phyloP scores from a whole-genome alignment of 2,113 vertebrate genomes.

The Myiopsitta monachus region DNA sequence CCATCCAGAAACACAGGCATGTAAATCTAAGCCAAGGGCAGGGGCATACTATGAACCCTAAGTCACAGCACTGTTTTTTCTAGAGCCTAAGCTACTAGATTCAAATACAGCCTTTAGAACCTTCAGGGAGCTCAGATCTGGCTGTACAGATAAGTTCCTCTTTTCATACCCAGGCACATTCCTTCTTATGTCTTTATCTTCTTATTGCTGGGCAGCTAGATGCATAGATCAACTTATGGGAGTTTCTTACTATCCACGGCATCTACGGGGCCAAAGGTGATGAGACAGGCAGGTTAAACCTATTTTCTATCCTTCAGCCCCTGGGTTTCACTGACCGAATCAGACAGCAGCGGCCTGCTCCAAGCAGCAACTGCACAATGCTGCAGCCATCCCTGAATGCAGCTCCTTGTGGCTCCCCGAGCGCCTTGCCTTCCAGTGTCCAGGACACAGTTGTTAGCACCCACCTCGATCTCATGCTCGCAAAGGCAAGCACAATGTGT shows the following conservation, averaged over 20 bases:
- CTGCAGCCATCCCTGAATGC: not conserved
- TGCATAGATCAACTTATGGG: not conserved
- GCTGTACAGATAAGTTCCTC: not conserved
- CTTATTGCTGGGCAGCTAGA: not conserved
- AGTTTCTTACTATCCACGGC: not conserved
- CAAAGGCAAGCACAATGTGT: not conserved
- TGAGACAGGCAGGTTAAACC: not conserved
- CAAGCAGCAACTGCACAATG: not conserved
- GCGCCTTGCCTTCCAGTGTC: not conserved
- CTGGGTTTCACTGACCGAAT: not conserved
- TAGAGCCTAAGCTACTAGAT: not conserved
- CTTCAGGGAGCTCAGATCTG: not conserved
- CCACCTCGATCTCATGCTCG: not conserved
- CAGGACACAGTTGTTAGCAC: not conserved
- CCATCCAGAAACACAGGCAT: not conserved
- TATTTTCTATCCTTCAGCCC: not conserved
- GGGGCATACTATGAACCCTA: not conserved
- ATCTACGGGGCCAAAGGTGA: not conserved
- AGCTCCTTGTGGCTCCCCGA: not conserved
- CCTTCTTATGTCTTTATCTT: not conserved
- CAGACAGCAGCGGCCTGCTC: not conserved
- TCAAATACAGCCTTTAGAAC: not conserved
- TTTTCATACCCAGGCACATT: not conserved
- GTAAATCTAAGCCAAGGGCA: not conserved
- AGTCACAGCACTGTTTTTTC: not conserved